phyloP scores from a whole-genome alignment of 2,113 vertebrate genomes.

The mouse (Mus musculus) region DNA sequence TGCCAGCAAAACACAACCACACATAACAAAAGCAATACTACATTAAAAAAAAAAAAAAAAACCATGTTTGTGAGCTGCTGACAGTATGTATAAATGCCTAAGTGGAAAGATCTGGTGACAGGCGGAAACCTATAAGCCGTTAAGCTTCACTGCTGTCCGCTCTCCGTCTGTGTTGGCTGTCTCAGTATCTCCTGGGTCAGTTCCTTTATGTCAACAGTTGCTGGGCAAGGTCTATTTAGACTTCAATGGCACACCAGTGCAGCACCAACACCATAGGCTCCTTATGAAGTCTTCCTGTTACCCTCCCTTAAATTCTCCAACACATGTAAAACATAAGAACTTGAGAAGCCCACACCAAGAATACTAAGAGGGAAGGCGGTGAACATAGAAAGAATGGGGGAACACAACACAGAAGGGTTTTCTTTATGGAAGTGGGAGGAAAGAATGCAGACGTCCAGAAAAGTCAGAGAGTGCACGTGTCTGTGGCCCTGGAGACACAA shows the following conservation, averaged over 20 bases:
- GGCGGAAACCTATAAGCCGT: not conserved
- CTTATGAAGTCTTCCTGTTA: not conserved
- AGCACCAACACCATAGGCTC: not conserved
- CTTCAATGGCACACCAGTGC: not conserved
- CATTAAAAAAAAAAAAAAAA: not conserved
- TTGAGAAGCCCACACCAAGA: not conserved
- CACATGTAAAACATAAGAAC: not conserved
- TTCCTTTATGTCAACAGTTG: not conserved
- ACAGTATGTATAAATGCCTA: not conserved
- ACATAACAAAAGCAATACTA: not conserved
- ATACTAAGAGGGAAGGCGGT: not conserved
- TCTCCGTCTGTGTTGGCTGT: not conserved
- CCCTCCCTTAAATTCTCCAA: constrained; percentile 18
- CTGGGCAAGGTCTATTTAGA: not conserved
- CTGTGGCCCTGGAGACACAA: not conserved
- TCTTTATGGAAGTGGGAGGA: not conserved
- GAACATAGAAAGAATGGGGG: not conserved
- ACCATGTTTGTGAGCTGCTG: not conserved
- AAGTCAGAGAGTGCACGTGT: not conserved
- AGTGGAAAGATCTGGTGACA: not conserved
- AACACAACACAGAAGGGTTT: constrained; percentile 14
- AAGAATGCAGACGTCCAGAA: not conserved
- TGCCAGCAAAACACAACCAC: not conserved
- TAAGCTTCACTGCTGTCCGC: not conserved
- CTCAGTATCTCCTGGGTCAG: not conserved